Base-by-base conservation (phyloP, 2,888 invertebrate species). In the Drosophila vallismaia region DNA sequence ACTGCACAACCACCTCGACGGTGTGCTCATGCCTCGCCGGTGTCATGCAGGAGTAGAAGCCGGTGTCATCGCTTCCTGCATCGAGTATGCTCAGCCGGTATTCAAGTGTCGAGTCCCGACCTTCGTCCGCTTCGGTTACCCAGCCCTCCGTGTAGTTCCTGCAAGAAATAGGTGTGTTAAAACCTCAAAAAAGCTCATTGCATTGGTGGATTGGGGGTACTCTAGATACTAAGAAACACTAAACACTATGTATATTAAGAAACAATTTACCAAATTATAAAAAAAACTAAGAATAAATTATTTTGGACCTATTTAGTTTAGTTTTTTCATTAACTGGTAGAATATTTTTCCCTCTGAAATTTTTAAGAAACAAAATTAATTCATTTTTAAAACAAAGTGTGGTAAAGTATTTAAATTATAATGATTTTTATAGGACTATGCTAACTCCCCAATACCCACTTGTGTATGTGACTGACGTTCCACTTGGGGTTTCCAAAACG, bases 401-500 rank as follows among this genome's bases (percentile, higher is more conserved):
- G 19, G 19, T 19, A 2, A 19, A 19, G 19, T 19, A 19, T 19
- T 19, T 19, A 19, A 19, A 19, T 1, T 19, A 19, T 19, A 19
- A 19, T 19, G 19, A 19, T 19, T 19, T 19, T 19, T 19, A 19
- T 19, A 19, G 19, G 5, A 38, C 28, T 6, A 38, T 24, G 44
- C 7, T 9, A 38, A 48, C 33, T 38, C 44, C 26, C 72, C 33
- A 51, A 48, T 70, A 75, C 84, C 79, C 71, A 90, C 89, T 94
- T 90, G 69, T 94, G 93, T 78, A 93, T 93, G 78, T 94, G 94
- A 50, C 94, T 95, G 77, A 95, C 93, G 69, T 95, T 95, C 97
- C 97, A 97, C 90, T 95, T 96, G 0, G 97, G 97, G 82, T 95
- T 95, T 0, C 97, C 97, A 89, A 96, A 96, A 62, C 96, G 93